Base-by-base conservation (phyloP, 2,888 invertebrate genomes). In the Heliothis peltigera region DNA sequence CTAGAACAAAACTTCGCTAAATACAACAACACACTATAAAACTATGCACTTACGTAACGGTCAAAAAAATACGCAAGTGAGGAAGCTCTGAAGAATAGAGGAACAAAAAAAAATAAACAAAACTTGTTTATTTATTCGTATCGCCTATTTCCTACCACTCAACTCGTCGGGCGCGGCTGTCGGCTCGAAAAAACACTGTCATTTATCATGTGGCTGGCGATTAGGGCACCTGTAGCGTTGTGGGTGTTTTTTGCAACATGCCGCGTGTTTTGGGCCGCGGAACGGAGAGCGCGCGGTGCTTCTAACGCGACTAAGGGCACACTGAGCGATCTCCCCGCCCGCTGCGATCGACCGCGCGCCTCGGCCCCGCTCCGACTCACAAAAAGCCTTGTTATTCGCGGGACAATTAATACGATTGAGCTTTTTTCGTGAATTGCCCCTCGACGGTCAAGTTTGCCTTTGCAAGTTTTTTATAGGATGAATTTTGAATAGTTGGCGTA, bases 161-260 rank as follows among this genome's bases (percentile, higher is more conserved):
- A 87, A 86, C 82, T 82, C 78, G 83, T 84, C 78, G 80, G 81
- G 77, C 84, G 77, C 79, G 83, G 83, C 81, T 72, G 80, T 77
- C 77, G 82, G 81, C 70, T 80, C 73, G 83, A 83, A 86, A 86
- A 84, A 87, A 87, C 86, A 90, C 89, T 85, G 85, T 84, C 84
- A 90, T 89, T 87, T 90, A 89, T 89, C 85, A 90, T 89, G 84
- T 77, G 83, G 79, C 76, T 74, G 79, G 84, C 81, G 80, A 80
- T 77, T 75, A 81, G 67, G 83, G 89, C 92, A 92, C 91, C 91
- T 92, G 91, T 92, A 85, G 92, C 88, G 82, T 87, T 80, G 77
- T 81, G 74, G 64, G 68, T 79, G 82, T 84, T 85, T 88, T 86
- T 86, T 86, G 84, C 84, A 83, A 84, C 87, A 85, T 88, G 67